Conservation (phyloP, 2,888 invertebrate genomes). For the Nomada flava region DNA sequence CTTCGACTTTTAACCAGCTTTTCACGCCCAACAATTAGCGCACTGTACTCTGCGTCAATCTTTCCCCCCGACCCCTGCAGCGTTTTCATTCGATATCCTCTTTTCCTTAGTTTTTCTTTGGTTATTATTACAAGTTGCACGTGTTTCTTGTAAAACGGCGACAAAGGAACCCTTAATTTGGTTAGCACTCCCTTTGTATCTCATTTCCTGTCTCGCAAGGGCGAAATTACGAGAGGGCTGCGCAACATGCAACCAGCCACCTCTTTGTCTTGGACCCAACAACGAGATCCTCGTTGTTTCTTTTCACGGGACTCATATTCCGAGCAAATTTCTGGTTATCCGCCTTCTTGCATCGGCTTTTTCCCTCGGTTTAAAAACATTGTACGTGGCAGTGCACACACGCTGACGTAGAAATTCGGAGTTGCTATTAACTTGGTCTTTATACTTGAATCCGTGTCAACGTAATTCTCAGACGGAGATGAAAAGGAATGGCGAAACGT, state of each 20-base stretch:
- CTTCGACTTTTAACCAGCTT: too few species aligned
- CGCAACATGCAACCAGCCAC: constrained; percentile 29
- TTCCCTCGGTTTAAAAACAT: background rate
- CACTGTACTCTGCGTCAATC: too few species aligned
- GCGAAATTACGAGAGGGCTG: constrained; percentile 37
- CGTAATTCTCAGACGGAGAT: background rate
- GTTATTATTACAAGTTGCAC: background rate
- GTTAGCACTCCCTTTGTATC: constrained; percentile 35
- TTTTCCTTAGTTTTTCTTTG: too few species aligned
- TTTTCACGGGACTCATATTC: constrained; percentile 36
- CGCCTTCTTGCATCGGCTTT: constrained; percentile 11
- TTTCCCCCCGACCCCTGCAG: too few species aligned
- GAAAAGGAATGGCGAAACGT: too few species aligned
- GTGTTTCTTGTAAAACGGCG: constrained; percentile 36
- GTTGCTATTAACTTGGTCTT: constrained; percentile 6
- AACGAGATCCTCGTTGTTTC: constrained; percentile 60
- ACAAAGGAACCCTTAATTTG: constrained; percentile 41
- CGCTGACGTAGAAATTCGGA: background rate
- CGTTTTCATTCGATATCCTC: too few species aligned
- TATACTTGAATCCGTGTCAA: background rate
- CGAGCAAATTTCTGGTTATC: constrained; percentile 37
- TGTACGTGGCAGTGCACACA: background rate
- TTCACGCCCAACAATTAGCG: too few species aligned
- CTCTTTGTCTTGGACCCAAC: constrained; percentile 21
- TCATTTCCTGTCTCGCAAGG: constrained; percentile 43